phyloP scores from a whole-genome alignment of 2,113 vertebrate genomes.

The Aldabrachelys gigantea region DNA sequence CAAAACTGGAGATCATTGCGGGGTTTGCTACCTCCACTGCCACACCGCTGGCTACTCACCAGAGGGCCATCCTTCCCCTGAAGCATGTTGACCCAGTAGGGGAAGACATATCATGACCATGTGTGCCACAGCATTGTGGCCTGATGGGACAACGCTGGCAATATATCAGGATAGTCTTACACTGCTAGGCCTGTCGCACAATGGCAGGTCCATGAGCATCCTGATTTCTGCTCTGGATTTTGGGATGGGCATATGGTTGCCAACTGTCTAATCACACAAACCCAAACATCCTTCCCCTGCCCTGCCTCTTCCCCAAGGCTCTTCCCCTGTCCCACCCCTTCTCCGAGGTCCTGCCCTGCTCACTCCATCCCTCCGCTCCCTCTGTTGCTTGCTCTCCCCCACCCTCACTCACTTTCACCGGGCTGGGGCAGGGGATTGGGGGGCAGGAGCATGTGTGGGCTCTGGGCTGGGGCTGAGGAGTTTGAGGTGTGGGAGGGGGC shows the following conservation, averaged over 20 bases:
- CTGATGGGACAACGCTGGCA: background rate
- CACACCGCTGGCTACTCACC: fast-evolving
- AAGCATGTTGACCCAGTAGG: background rate
- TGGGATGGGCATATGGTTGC: background rate
- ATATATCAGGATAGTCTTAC: background rate
- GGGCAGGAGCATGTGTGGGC: too few relatives aligned
- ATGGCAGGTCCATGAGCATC: background rate
- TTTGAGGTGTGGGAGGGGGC: too few relatives aligned
- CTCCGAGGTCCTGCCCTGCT: too few relatives aligned
- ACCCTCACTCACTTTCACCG: too few relatives aligned
- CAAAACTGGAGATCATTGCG: background rate
- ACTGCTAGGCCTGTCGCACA: background rate
- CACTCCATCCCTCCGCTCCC: too few relatives aligned
- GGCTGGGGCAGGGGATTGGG: too few relatives aligned
- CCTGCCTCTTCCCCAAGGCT: too few relatives aligned
- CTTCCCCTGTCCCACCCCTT: too few relatives aligned
- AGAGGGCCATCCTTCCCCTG: background rate
- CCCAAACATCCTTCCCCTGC: too few relatives aligned
- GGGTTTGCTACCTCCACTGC: background rate
- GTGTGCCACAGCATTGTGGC: background rate
- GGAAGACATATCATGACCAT: background rate
- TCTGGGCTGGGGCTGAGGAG: too few relatives aligned
- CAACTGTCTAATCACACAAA: too few relatives aligned
- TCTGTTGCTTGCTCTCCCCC: too few relatives aligned
- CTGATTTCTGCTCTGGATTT: background rate